phyloP scores from a whole-genome alignment of 2,113 vertebrate genomes.

The Echinops telfairi region DNA sequence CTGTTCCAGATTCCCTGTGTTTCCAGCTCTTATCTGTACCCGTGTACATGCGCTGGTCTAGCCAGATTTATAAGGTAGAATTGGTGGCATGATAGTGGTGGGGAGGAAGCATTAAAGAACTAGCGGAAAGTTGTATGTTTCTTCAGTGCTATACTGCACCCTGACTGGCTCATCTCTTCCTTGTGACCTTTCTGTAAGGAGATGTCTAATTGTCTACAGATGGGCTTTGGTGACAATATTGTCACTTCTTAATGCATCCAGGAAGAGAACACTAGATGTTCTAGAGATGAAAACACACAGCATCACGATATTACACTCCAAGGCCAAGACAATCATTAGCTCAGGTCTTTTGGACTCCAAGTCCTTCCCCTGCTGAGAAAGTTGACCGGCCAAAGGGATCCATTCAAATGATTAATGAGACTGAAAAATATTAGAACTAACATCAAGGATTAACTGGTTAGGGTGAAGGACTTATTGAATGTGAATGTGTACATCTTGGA shows the following conservation, averaged over 20 bases:
- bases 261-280: slow-evolving; percentile 45
- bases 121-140: too few species aligned
- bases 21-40: too few species aligned
- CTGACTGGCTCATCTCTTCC: too few species aligned
- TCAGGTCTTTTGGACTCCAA: slow-evolving; percentile 8
- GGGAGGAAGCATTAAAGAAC: too few species aligned
- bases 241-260: slow-evolving; percentile 35
- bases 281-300: slow-evolving; percentile 67
- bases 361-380: slow-evolving; percentile 56
- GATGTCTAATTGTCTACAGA: too few species aligned
- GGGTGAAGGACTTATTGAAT: slow-evolving; percentile 52
- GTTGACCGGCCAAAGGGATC: slow-evolving; percentile 24
- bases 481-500: slow-evolving; percentile 54
- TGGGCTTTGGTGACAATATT: too few species aligned
- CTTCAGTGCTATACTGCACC: too few species aligned
- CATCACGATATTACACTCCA: slow-evolving; percentile 55
- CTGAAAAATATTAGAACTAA: slow-evolving; percentile 54
- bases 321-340: slow-evolving; percentile 71
- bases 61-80: too few species aligned
- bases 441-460: slow-evolving; percentile 60
- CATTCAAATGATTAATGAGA: slow-evolving; percentile 53
- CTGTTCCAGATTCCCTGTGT: too few species aligned
- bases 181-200: too few species aligned
- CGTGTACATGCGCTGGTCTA: too few species aligned
- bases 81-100: too few species aligned